These are phyloP conservation scores for Paralichthys olivaceus DNA, from an alignment of 2,113 vertebrate species.

Conservation along the genomic window DNA sequence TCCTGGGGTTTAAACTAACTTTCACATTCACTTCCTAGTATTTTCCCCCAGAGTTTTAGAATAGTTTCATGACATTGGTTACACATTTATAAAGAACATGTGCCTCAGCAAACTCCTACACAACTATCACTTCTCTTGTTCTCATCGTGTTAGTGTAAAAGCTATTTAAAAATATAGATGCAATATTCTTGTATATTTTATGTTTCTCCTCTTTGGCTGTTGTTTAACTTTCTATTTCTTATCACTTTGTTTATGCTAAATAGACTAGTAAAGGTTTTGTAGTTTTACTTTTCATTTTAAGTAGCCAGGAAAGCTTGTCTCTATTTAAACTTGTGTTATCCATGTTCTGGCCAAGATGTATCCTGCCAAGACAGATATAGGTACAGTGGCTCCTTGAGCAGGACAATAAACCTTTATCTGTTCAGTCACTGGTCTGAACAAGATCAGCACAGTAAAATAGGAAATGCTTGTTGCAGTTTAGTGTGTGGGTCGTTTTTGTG, in stretches of 20 bases:
- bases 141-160: background rate
- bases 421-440: constrained; percentile 13
- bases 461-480: constrained; percentile 34
- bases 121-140: background rate
- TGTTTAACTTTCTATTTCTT: no score
- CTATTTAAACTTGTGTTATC: no score
- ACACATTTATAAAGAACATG: constrained; percentile 5
- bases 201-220: no score
- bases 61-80: constrained; percentile 9
- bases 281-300: no score
- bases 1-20: constrained; percentile 64
- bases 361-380: no score
- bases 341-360: no score
- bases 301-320: no score
- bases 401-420: constrained; percentile 12
- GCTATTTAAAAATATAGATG: background rate
- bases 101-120: background rate
- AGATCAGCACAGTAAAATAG: constrained; percentile 31
- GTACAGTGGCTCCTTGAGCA: background rate
- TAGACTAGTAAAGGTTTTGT: no score
- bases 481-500: background rate
- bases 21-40: constrained; percentile 57
- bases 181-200: background rate
- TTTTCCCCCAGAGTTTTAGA: constrained; percentile 12
- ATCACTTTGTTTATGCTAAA: no score